phyloP scores from a whole-genome alignment of 2,888 invertebrate species.

The Synergus japonicus region DNA sequence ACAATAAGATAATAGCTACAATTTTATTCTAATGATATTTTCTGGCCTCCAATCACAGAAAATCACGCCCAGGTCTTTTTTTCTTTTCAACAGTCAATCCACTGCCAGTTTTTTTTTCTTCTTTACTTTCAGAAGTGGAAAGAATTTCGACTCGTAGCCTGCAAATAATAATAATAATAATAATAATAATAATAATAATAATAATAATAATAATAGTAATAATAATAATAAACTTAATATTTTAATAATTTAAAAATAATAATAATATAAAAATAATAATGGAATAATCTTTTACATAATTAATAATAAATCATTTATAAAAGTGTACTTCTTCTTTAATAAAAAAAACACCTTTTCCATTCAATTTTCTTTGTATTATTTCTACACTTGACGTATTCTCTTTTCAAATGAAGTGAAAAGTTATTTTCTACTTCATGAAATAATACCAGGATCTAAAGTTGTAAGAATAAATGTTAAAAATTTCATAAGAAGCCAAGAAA shows the following conservation, averaged over 20 bases:
- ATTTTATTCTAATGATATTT: neutral
- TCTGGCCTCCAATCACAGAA: constrained; percentile 2
- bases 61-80: neutral
- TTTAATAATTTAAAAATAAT: no score
- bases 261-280: no score
- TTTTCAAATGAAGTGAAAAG: no score
- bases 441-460: neutral
- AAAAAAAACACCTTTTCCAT: neutral
- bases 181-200: neutral
- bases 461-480: neutral
- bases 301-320: no score
- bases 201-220: neutral
- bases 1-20: constrained; percentile 2
- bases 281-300: no score
- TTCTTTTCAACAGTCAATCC: neutral
- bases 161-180: constrained; percentile 4
- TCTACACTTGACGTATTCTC: no score
- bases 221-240: neutral
- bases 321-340: no score
- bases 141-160: neutral
- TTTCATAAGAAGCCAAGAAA: neutral
- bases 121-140: constrained; percentile 4
- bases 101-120: neutral
- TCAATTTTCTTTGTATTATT: no score
- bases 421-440: neutral